Evolutionary conservation across 2,113 vertebrate species (phyloP).

Genomic region (Pedetes capensis): DNA sequence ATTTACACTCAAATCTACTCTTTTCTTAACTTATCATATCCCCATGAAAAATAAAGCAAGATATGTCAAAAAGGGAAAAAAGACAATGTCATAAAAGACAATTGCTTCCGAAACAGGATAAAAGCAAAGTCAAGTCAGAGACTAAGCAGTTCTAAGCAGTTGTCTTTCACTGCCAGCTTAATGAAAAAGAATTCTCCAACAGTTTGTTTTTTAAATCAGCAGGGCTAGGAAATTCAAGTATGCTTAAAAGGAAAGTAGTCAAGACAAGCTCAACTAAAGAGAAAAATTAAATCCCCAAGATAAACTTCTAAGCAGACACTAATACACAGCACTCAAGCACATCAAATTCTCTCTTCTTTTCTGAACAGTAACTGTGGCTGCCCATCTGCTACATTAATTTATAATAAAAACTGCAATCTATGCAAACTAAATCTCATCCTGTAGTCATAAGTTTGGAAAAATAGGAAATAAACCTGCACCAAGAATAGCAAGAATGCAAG

Average conservation of each 20-base stretch:
- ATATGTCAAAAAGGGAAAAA: background rate
- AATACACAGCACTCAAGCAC: slow-evolving; percentile 6
- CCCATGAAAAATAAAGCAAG: background rate
- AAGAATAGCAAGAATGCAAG: slow-evolving; percentile 35
- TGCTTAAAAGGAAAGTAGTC: slow-evolving; percentile 11
- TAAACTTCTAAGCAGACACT: slow-evolving; percentile 12
- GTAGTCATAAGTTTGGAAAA: slow-evolving; percentile 28
- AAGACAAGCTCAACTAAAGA: background rate
- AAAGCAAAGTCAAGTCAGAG: slow-evolving; percentile 24
- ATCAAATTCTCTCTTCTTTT: background rate
- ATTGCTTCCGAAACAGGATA: slow-evolving; percentile 8
- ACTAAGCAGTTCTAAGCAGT: background rate
- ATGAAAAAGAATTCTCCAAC: background rate
- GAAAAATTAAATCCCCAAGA: slow-evolving; percentile 11
- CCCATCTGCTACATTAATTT: slow-evolving; percentile 12
- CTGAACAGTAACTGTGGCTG: background rate
- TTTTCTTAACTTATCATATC: slow-evolving; percentile 8
- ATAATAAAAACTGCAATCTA: slow-evolving; percentile 40
- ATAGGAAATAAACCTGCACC: slow-evolving; percentile 28
- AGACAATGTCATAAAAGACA: background rate
- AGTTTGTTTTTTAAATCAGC: background rate
- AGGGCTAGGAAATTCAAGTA: slow-evolving; percentile 1
- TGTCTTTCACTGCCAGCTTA: background rate
- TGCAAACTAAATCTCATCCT: slow-evolving; percentile 25
- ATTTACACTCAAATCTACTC: background rate